Evolutionary conservation across 2,113 vertebrate species (phyloP), one percentile per base, ranked within the genome.

Genomic region (Apeltes quadracus): DNA sequence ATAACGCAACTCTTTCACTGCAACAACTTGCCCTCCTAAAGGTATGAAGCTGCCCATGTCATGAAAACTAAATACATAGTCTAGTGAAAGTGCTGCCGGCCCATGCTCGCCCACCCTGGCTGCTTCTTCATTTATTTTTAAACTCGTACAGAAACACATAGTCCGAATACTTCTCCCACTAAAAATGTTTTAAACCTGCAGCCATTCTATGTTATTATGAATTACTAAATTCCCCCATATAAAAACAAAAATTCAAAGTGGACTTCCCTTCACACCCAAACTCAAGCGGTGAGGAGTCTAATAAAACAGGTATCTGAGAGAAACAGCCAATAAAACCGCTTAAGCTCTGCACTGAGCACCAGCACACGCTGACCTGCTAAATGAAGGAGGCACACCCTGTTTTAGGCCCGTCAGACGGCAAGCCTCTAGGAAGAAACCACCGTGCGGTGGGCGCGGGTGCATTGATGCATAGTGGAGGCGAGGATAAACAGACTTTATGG

Each of bases 401-500:
- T 84, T 69, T 77, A 71, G 78, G 65, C 72, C 79, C 57, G 22
- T 77, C 82, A 78, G 67, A 74, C 71, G 32, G 69, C 2, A 18
- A 68, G 69, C 14, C 69, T 55, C 59, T 57, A 74, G 80, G 82
- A 81, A 75, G 79, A 79, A 78, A 75, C 68, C 72, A 65, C 80
- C 54, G 79, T 76, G 59, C 79, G 78, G 81, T 70, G 71, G 72
- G 78, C 15, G 29, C 83, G 67, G 71, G 76, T n/a, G 66, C 84
- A 74, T 57, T 67, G 77, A 75, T 69, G 84, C 84, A 89, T 81
- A 72, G 84, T 80, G 63, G 80, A 84, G 77, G 86, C 41, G 75
- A 85, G 86, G 81, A 87, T 82, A 89, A 83, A 87, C 87, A 91
- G 84, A 89, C 88, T 88, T 91, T 90, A 91, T 90, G 87, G 89